Percentiles rank a stretch among this genome's conserved stretches.
Conservation (phyloP, 2,113 vertebrate genomes). For the Tauraco erythrolophus region DNA sequence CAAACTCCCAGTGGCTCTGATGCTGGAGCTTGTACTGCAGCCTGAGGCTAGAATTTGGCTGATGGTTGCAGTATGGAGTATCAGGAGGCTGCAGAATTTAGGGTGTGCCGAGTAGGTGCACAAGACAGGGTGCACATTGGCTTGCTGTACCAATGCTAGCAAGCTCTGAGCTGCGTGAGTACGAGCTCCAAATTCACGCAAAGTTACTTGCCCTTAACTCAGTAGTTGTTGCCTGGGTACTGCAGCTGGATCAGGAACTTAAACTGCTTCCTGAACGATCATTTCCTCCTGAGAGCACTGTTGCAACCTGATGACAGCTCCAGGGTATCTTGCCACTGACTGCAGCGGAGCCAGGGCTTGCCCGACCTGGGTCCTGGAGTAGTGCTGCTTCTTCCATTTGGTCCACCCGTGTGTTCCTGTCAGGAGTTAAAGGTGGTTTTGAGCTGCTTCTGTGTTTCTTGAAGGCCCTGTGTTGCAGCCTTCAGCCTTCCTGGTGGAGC, state of each 20-base stretch:
- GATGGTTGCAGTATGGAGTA: not conserved
- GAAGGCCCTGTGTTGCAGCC: not conserved
- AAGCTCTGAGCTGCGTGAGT: not conserved
- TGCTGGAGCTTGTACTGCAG: not conserved
- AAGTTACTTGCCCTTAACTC: not conserved
- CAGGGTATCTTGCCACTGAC: not conserved
- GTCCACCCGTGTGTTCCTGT: not conserved
- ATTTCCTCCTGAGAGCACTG: not conserved
- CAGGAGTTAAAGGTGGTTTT: not conserved
- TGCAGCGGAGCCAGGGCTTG: not conserved
- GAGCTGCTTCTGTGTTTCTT: not conserved
- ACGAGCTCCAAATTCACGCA: not conserved
- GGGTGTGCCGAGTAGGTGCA: not conserved
- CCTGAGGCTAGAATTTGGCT: not conserved
- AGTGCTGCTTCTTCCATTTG: not conserved
- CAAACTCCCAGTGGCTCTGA: not conserved
- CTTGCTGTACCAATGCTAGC: not conserved
- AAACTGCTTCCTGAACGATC: not conserved
- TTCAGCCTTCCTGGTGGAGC: not conserved
- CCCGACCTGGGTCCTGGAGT: not conserved
- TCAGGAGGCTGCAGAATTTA: not conserved
- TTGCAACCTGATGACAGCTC: not conserved
- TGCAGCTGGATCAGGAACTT: not conserved
- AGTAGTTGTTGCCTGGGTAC: not conserved
- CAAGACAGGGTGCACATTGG: not conserved